Base-by-base conservation (phyloP, 1,140 invertebrate species). In the Drosophila baimaii region DNA sequence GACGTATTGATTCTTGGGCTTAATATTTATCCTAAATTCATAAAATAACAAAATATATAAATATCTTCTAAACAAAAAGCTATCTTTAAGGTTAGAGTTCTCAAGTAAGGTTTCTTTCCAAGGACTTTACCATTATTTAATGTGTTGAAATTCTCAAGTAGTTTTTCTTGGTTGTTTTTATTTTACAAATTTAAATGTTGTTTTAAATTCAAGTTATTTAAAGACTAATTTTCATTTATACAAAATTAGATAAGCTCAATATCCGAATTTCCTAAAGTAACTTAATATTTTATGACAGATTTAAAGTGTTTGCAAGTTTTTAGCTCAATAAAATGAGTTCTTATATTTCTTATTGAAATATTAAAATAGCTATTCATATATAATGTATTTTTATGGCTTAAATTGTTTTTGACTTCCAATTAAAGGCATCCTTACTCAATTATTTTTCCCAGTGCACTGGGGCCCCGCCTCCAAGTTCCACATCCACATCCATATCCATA, bases 401-500 rank as follows among this genome's bases (percentile, higher is more conserved):
- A 10, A 3, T 13, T 25, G 7, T 2, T 15, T 47, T 17, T n/a
- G 0, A 25, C 5, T 15, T 23, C 7, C 15, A 7, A 23, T 17
- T 17, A 17, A 39, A 9, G 0, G 3, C 2, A n/a, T 7, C 17
- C 17, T 39, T 5, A 9, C 0, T 1, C 7, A 39, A 9, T 39
- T 39, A 41, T 65, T 69, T 66, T 51, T 33, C n/a, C 23, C 5
- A 69, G 65, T 69, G 65, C 46, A 52, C 17, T 29, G 9, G 25
- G 37, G 35, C 43, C 33, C 19, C 64, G 41, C 33, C 47, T 52
- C 21, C 59, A 29, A 17, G n/a, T 23, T 27, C 46, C 58, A n/a
- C 33, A 25, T 15, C 31, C 65, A 66, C 41, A 66, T 52, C 61
- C 61, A 65, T 66, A 66, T 65, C 66, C 65, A 70, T 70, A 70